Conservation (phyloP, 1,140 invertebrate genomes). For the Atta texana region DNA sequence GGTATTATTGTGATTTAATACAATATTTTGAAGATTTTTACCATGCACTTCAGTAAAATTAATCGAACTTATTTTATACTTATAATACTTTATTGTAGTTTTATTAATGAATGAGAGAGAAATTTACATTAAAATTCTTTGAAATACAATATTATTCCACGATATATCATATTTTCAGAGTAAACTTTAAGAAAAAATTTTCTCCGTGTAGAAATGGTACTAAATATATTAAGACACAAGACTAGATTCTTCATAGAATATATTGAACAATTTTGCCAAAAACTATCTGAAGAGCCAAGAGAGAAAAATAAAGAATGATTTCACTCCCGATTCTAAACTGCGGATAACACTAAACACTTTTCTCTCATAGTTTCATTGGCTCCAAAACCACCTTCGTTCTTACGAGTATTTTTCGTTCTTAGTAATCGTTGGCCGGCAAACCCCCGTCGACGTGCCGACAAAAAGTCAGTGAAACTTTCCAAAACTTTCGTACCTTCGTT, state of each 20-base stretch:
- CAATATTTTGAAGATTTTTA: too few species aligned
- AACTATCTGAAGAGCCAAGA: neutral
- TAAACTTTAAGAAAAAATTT: too few species aligned
- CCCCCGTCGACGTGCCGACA: conserved; percentile 25
- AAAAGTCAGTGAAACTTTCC: conserved; percentile 47
- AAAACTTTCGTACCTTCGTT: conserved; percentile 39
- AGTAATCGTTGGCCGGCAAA: conserved; percentile 60
- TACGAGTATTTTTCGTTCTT: conserved; percentile 47
- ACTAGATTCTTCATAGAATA: neutral
- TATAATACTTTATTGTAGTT: too few species aligned
- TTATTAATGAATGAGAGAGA: too few species aligned
- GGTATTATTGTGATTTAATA: too few species aligned
- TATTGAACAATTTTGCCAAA: neutral
- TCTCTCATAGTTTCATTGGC: neutral
- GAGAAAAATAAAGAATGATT: neutral
- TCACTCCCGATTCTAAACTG: conserved; percentile 18
- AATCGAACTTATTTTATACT: too few species aligned
- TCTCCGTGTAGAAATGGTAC: too few species aligned
- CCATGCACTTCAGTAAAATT: too few species aligned
- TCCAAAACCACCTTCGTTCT: conserved; percentile 31
- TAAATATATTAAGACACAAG: too few species aligned
- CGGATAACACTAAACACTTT: conserved; percentile 43
- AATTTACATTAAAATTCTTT: too few species aligned
- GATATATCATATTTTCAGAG: too few species aligned
- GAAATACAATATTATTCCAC: too few species aligned